phyloP scores from a whole-genome alignment of 2,797 vertebrate species.

The Peromyscus melanophrys region DNA sequence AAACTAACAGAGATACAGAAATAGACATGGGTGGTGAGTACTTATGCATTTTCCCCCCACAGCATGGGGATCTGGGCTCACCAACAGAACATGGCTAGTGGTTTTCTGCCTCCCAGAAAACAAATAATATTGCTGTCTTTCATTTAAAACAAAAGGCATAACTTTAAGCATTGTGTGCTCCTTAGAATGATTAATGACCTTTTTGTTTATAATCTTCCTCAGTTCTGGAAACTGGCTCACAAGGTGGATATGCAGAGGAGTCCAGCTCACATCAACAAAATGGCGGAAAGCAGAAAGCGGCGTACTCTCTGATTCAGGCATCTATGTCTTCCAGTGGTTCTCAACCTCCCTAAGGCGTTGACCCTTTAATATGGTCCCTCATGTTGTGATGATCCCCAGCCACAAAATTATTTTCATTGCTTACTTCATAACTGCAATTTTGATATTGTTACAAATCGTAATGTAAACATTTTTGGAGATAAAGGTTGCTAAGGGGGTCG shows the following conservation, averaged over 20 bases:
- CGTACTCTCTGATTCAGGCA: background rate
- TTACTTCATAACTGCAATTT: background rate
- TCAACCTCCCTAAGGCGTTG: fast-evolving
- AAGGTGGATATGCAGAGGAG: background rate
- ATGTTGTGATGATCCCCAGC: background rate
- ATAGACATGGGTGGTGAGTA: background rate
- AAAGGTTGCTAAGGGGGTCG: background rate
- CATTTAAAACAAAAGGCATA: background rate
- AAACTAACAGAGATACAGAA: background rate
- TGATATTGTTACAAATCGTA: background rate
- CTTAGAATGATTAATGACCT: background rate
- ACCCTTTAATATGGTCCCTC: background rate
- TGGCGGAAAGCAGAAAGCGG: background rate
- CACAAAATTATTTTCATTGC: background rate
- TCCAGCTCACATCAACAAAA: background rate
- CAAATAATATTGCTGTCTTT: background rate
- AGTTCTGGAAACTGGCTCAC: background rate
- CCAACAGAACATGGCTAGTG: background rate
- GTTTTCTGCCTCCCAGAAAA: background rate
- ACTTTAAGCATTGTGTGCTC: background rate
- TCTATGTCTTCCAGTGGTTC: background rate
- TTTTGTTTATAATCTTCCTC: background rate
- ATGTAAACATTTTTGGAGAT: background rate
- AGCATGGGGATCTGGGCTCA: too few relatives aligned
- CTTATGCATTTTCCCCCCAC: background rate